These are phyloP conservation scores for Andrena hattorfiana DNA, from an alignment of 2,888 invertebrate genomes.

Conservation along the genomic window DNA sequence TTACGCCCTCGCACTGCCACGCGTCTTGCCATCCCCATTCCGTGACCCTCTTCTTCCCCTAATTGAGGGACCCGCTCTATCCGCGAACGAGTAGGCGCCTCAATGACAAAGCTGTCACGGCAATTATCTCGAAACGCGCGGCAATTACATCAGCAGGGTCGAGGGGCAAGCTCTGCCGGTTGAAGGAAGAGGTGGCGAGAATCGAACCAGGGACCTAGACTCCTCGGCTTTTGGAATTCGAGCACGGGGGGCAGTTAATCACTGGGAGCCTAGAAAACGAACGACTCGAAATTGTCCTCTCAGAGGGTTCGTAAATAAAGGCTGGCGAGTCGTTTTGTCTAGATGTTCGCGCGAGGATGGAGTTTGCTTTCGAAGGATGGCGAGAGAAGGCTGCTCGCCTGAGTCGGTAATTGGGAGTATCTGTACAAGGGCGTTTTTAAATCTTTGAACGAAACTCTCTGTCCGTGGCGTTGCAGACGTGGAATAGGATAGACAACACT, in stretches of 20 bases:
- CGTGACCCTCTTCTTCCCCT: conserved; percentile 3
- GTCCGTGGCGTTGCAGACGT: not conserved
- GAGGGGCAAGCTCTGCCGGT: conserved; percentile 62
- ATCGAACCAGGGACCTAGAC: conserved; percentile 1
- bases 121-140: conserved; percentile 76
- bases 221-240: conserved; percentile 21
- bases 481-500: too few species aligned
- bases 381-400: not conserved
- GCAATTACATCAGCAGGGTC: conserved; percentile 68
- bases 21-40: conserved; percentile 13
- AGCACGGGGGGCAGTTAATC: conserved; percentile 19
- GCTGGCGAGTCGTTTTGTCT: conserved; percentile 1
- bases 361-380: conserved; percentile 13
- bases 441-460: not conserved
- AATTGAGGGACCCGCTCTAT: conserved; percentile 39
- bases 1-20: conserved; percentile 22
- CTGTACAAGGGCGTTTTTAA: not conserved
- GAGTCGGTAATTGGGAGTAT: not conserved
- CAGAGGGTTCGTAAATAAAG: conserved; percentile 24
- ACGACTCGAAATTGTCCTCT: conserved; percentile 16
- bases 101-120: conserved; percentile 72
- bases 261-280: conserved; percentile 21
- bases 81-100: conserved; percentile 37
- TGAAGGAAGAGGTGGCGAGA: not conserved
- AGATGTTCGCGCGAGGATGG: not conserved